Conservation (phyloP, 2,797 vertebrate species). For the Hephaestus fuliginosus region DNA sequence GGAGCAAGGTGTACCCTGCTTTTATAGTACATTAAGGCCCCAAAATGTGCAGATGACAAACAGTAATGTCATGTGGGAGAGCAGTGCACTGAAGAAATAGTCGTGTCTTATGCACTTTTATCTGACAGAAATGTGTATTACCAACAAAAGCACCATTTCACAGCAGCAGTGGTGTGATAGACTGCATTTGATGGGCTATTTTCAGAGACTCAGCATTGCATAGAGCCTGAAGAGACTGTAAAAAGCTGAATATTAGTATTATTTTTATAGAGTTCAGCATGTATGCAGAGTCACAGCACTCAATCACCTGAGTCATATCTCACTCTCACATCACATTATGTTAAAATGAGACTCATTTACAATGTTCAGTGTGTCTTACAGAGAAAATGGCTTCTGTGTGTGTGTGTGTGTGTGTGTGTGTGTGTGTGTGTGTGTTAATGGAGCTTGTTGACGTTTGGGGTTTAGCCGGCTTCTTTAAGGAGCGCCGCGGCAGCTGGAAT, state of each 20-base stretch:
- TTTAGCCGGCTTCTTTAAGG: slow-evolving; percentile 65
- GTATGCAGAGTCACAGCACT: slow-evolving; percentile 17
- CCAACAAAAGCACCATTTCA: slow-evolving; percentile 34
- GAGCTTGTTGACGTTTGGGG: slow-evolving; percentile 59
- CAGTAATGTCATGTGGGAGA: background rate
- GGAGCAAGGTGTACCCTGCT: background rate
- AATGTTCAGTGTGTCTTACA: slow-evolving; percentile 22
- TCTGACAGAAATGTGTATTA: slow-evolving; percentile 11
- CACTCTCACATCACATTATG: slow-evolving; percentile 1
- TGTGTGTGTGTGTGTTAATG: slow-evolving; percentile 29
- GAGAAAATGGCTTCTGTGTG: background rate
- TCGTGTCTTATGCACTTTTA: slow-evolving; percentile 6
- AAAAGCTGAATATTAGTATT: slow-evolving; percentile 6
- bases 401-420: slow-evolving; percentile 24
- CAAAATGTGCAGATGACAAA: slow-evolving; percentile 4
- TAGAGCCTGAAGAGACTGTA: slow-evolving; percentile 11
- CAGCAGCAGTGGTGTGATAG: background rate
- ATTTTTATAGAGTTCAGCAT: slow-evolving; percentile 22
- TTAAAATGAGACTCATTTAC: slow-evolving; percentile 49
- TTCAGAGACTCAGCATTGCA: slow-evolving; percentile 13
- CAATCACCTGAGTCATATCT: slow-evolving; percentile 27
- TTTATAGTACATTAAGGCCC: background rate
- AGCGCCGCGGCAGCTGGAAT: slow-evolving; percentile 59
- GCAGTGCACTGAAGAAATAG: slow-evolving; percentile 5
- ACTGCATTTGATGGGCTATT: slow-evolving; percentile 10